Base-by-base conservation (phyloP, 2,797 vertebrate genomes). In the Centroberyx gerrardi region DNA sequence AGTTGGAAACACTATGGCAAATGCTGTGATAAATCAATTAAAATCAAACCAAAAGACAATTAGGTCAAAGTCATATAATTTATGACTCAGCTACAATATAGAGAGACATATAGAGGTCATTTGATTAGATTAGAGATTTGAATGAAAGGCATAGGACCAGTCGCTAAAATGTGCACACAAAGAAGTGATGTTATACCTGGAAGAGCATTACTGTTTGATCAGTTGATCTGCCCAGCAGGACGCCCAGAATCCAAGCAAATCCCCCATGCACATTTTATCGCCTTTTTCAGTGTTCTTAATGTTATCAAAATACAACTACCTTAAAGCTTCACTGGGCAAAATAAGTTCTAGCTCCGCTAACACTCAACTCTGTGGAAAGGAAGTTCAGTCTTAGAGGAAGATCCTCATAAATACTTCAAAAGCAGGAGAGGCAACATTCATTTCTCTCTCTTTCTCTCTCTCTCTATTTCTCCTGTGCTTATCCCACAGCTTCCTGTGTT, bases 351-450 rank as follows among this genome's bases (percentile, higher is more conserved):
- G 81, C 72, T 78, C 56, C 13, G 36, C 54, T 69, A 83, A 75
- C 58, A 40, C 74, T 70, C 29, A 15, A 65, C 66, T 73, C 62
- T 66, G 64, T 55, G 51, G 70, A 62, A 72, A 67, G 70, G 68
- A 87, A 80, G 86, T 86, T 90, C 69, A 86, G 61, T 68, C 65
- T 86, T 76, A 72, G 77, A 68, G 72, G 67, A 89, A 83, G 82
- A 84, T 79, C 68, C 71, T 88, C 63, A 87, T 91, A 86, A 92
- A 92, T 90, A 88, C 85, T 92, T 88, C 42, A 90, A 86, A 82
- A 79, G 68, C 76, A 68, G 68, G 27, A 84, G 74, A 82, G 61
- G 79, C 74, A 84, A 74, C 74, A 83, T 81, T 87, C 38, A 68
- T 67, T 78, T 65, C 74, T 78, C 70, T 67, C 64, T 13, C 27